Evolutionary conservation across 1,140 invertebrate genomes (phyloP).

Genomic region (Sogatella furcifera): DNA sequence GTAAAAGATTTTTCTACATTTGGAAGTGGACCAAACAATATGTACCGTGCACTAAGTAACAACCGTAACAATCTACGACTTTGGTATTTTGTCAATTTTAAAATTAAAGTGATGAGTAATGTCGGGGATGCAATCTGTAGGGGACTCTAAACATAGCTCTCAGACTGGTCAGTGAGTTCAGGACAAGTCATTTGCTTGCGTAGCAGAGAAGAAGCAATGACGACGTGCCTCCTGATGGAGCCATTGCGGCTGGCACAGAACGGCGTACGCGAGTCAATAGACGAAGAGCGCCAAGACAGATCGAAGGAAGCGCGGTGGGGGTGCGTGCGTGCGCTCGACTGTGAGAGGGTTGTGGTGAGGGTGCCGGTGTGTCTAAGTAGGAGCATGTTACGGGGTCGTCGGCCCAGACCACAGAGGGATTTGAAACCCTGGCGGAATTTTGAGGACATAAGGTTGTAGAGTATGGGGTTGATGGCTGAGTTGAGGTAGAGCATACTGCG

Average conservation of each 20-base stretch:
- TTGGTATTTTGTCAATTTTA: too few relatives aligned
- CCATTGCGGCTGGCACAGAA: conserved; percentile 15
- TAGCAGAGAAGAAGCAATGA: conserved; percentile 21
- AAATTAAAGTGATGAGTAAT: too few relatives aligned
- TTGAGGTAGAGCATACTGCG: conserved; percentile 79
- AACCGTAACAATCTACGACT: too few relatives aligned
- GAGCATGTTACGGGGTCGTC: conserved; percentile 10
- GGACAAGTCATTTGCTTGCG: conserved; percentile 4
- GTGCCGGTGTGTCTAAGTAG: conserved; percentile 20
- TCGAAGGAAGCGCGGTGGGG: conserved; percentile 15
- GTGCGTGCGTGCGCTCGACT: conserved; percentile 15
- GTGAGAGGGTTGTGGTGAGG: conserved; percentile 21
- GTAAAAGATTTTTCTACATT: too few relatives aligned
- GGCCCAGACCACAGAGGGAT: conserved; percentile 41
- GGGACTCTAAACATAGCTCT: conserved; percentile 18
- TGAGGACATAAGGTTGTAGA: conserved; percentile 76
- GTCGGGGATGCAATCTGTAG: too few relatives aligned
- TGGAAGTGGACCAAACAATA: too few relatives aligned
- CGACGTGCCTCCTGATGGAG: conserved; percentile 36
- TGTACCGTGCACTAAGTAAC: too few relatives aligned
- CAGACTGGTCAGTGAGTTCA: conserved; percentile 11
- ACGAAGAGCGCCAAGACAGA: conserved; percentile 22
- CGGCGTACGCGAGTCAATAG: conserved; percentile 26
- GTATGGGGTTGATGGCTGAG: conserved; percentile 70
- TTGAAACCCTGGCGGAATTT: conserved; percentile 71